Conservation (phyloP, 1,140 invertebrate species). For the Trichoplusia ni region DNA sequence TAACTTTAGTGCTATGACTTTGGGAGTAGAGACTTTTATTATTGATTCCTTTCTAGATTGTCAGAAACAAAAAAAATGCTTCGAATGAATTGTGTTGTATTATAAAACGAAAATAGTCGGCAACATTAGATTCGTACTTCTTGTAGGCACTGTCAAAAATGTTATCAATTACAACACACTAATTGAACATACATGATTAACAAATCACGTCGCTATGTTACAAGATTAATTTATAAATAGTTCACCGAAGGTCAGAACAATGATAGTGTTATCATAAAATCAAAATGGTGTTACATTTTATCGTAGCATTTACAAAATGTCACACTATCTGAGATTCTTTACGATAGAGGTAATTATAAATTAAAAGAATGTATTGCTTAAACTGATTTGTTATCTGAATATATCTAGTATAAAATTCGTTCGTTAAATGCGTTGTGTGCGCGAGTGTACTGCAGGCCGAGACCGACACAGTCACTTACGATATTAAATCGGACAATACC, state of each 20-base stretch:
- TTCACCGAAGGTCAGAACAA: neutral
- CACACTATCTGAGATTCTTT: neutral
- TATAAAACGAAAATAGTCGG: too few relatives aligned
- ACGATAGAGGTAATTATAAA: neutral
- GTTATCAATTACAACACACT: constrained; percentile 3
- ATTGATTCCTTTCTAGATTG: too few relatives aligned
- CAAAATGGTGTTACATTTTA: constrained; percentile 10
- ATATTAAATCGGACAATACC: constrained; percentile 70
- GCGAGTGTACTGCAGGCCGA: constrained; percentile 45
- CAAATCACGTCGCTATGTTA: constrained; percentile 9
- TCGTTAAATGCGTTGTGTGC: constrained; percentile 36
- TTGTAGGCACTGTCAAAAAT: too few relatives aligned
- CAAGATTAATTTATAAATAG: constrained; percentile 19
- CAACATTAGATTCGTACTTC: too few relatives aligned
- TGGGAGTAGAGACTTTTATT: too few relatives aligned
- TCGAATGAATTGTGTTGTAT: too few relatives aligned
- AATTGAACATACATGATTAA: neutral
- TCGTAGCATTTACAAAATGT: constrained; percentile 4
- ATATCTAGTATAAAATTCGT: neutral
- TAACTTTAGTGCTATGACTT: too few relatives aligned
- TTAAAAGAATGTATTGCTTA: neutral
- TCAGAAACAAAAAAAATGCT: too few relatives aligned
- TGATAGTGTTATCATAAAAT: constrained; percentile 26
- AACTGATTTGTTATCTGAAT: neutral
- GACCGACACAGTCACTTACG: constrained; percentile 62